These are phyloP conservation scores for Meriones unguiculatus DNA, from an alignment of 2,113 vertebrate species.

Conservation along the genomic window DNA sequence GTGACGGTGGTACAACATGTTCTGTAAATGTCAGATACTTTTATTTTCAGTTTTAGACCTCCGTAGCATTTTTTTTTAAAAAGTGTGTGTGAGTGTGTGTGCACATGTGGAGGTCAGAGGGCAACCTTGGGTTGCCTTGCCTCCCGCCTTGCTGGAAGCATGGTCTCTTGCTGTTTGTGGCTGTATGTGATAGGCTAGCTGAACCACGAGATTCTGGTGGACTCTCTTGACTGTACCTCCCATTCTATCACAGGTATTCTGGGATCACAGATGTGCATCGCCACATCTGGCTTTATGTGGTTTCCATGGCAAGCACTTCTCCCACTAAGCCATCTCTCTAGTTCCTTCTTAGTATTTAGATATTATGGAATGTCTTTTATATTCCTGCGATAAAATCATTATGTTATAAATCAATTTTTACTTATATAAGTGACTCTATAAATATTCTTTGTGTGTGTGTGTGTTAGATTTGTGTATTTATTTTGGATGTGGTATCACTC, in stretches of 20 bases:
- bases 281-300: background rate
- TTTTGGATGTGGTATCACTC: background rate
- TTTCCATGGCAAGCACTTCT: background rate
- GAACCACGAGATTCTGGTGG: background rate
- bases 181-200: background rate
- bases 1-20: background rate
- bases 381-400: background rate
- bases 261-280: background rate
- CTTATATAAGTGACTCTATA: background rate
- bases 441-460: background rate
- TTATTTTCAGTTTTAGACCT: slow-evolving; percentile 29
- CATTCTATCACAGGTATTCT: background rate
- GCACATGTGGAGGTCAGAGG: background rate
- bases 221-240: background rate
- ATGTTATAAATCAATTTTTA: background rate
- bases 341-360: background rate
- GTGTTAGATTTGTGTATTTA: background rate
- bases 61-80: background rate
- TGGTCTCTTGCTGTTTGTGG: background rate
- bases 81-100: background rate
- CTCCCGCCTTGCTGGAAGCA: background rate
- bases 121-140: background rate
- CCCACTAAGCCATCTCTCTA: background rate
- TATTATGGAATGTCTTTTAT: background rate
- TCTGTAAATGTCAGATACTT: slow-evolving; percentile 7